Conservation (phyloP, 2,113 vertebrate genomes). For the rabbit (Oryctolagus cuniculus) region mOryCun1.1 NC_091443.1:4393001-4393500, state of each 20-base stretch:
- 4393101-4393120: not conserved
- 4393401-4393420: not conserved
- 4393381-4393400: slow-evolving; percentile 39
- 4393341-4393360: not conserved
- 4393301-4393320: too few relatives aligned
- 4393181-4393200: rapidly evolving
- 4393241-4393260: not conserved
- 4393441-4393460: slow-evolving; percentile 64
- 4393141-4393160: too few relatives aligned
- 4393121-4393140: not conserved
- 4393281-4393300: not conserved
- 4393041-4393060: not conserved
- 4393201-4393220: rapidly evolving
- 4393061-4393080: not conserved
- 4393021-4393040: not conserved
- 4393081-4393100: not conserved
- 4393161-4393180: too few relatives aligned
- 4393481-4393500: slow-evolving; percentile 47
- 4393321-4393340: not conserved
- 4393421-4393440: slow-evolving; percentile 64
- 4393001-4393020: not conserved
- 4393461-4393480: slow-evolving; percentile 36
- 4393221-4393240: not conserved
- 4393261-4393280: not conserved
- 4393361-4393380: not conserved